Evolutionary conservation across 2,797 vertebrate species (phyloP).

Genomic region (Protonibea diacanthus): DNA sequence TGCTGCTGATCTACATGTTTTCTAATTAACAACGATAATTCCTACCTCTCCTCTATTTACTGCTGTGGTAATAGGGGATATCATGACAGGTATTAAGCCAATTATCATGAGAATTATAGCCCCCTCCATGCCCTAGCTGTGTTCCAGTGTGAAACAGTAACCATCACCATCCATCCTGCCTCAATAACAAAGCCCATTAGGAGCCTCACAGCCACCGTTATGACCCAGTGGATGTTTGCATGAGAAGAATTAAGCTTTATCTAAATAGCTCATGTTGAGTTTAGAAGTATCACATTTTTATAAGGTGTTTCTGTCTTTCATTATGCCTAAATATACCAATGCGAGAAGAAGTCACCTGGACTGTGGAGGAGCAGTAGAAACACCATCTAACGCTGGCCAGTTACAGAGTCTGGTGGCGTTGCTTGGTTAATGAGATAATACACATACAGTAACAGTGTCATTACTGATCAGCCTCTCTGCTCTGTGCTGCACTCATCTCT

Average conservation of each 20-base stretch:
- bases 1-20: constrained; percentile 71
- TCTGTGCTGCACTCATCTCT: not conserved
- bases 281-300: constrained; percentile 45
- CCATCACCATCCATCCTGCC: constrained; percentile 70
- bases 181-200: constrained; percentile 73
- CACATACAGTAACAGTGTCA: not conserved
- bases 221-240: constrained; percentile 56
- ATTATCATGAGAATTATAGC: constrained; percentile 78
- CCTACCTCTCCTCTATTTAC: constrained; percentile 68
- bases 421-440: constrained; percentile 18
- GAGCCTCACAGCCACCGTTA: constrained; percentile 43
- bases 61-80: constrained; percentile 73
- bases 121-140: constrained; percentile 58
- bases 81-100: constrained; percentile 81
- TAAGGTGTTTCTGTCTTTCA: constrained; percentile 39
- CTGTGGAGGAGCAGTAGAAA: not conserved
- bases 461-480: constrained; percentile 9
- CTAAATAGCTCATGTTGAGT: constrained; percentile 55
- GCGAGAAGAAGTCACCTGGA: constrained; percentile 1
- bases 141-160: constrained; percentile 59
- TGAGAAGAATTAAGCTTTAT: constrained; percentile 55
- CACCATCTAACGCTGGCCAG: not conserved
- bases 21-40: constrained; percentile 72
- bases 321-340: constrained; percentile 34
- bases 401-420: not conserved